Conservation (phyloP, 2,888 invertebrate genomes). For the Nesidiocoris tenuis region DNA sequence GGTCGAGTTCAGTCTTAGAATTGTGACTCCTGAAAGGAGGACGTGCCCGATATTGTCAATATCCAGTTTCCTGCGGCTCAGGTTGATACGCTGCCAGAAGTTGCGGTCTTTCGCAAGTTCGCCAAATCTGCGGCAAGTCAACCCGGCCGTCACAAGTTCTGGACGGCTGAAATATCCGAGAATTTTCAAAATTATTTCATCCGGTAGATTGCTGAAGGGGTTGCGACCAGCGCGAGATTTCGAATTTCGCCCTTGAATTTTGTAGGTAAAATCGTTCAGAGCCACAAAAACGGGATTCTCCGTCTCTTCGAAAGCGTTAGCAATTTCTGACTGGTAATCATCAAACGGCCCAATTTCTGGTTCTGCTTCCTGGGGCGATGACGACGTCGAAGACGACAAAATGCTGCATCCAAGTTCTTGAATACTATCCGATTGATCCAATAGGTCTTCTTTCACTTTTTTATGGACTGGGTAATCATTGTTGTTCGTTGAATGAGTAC, state of each 20-base stretch:
- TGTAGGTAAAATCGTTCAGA: slow-evolving; percentile 26
- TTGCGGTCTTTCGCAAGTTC: slow-evolving; percentile 78
- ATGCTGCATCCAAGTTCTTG: not conserved
- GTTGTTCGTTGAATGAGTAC: not conserved
- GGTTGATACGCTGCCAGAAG: slow-evolving; percentile 81
- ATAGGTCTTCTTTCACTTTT: not conserved
- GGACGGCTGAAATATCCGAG: slow-evolving; percentile 81
- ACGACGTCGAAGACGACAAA: not conserved
- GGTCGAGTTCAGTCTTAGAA: slow-evolving; percentile 67
- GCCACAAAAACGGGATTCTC: slow-evolving; percentile 29
- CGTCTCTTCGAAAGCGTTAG: slow-evolving; percentile 33
- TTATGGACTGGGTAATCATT: not conserved
- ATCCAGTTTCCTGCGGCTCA: slow-evolving; percentile 68
- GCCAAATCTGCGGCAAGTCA: slow-evolving; percentile 77
- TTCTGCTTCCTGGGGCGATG: slow-evolving; percentile 1
- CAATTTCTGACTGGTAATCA: slow-evolving; percentile 33
- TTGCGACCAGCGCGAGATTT: not conserved
- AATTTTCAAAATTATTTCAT: slow-evolving; percentile 81
- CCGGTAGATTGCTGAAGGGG: slow-evolving; percentile 62
- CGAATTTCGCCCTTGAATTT: not conserved
- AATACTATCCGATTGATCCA: not conserved
- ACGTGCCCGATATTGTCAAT: slow-evolving; percentile 72
- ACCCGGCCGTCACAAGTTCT: slow-evolving; percentile 67
- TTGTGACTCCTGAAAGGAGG: slow-evolving; percentile 72
- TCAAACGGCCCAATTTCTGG: slow-evolving; percentile 16